Base-by-base conservation (phyloP, 2,888 invertebrate species). In the Peribatodes rhomboidaria region DNA sequence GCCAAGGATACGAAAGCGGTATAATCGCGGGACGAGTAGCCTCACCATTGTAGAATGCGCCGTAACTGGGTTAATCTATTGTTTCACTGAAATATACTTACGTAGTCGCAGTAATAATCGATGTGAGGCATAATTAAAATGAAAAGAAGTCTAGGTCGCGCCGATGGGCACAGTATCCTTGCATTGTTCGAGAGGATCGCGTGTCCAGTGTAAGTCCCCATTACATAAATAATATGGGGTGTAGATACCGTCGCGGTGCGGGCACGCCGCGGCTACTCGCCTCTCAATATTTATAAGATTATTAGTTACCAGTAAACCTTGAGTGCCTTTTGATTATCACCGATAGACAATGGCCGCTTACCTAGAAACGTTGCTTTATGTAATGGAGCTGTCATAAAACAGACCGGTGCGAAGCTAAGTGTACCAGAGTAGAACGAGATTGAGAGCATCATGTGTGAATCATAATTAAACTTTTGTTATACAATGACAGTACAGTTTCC, bases 141-240 rank as follows among this genome's bases (percentile, higher is more conserved):
- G 82, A 85, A 90, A 90, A 91, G 88, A 89, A 90, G 89, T 91
- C 89, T 92, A 92, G 92, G 93, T 86, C 91, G 85, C 74, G 83
- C 73, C 78, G 84, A 81, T 79, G 79, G 77, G 77, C 76, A 76
- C 69, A 73, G 78, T 87, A 89, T 92, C 93, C 93, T 93, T 92
- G 93, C 93, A 92, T 93, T 93, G 93, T 92, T 88, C 79, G 81
- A 72, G 79, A 77, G 68, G 80, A 90, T 92, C 88, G 92, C 92
- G 92, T 93, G 93, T 84, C 80, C 85, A 88, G 80, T 88, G 81
- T 87, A 86, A 89, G 92, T 90, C 92, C 93, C 83, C 91, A 83
- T 85, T 93, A 85, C 92, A 93, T 92, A 92, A 91, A 85, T 89
- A 90, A 85, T 88, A 82, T 84, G 82, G 89, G 89, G 87, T 88